Evolutionary conservation across 2,888 invertebrate species (phyloP), one percentile per base, ranked within the genome.

Genomic region (Busseola fusca): DNA sequence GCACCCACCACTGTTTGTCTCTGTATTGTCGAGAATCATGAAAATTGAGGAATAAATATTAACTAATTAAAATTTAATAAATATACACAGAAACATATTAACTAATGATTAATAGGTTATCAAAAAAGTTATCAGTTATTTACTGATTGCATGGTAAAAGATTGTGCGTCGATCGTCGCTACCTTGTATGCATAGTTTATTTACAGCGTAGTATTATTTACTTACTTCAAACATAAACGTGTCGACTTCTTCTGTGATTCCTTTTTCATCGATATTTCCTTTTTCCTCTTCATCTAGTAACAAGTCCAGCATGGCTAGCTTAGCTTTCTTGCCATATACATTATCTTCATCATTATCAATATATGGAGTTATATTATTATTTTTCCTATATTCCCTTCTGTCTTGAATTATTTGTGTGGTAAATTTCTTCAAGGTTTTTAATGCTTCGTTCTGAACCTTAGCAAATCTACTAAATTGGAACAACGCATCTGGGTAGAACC

Each of bases 211-310:
- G n/a, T 10, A 9, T 45, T 62, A 3, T n/a, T 30, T n/a, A 64
- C 87, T 91, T 87, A 96, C 97, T 90, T 96, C 97, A 91, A 97
- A 97, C 96, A 97, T 96, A 82, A 97, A 97, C 0, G 97, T 97
- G 81, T 97, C 97, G 0, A 97, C 97, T 92, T 97, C 97, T 86
- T 97, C 97, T 70, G 96, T 93, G 63, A 97, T 96, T 69, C 97
- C 97, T 37, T 95, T 87, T 80, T 96, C 95, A 25, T 96, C 96
- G 30, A 97, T 91, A 7, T 91, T 92, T 1, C 96, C 96, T 75
- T 96, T 94, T 63, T 95, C 93, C 79, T 95, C 96, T 45, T 96
- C 95, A 66, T 96, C 95, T 9, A 97, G 86, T 7, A 97, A 87
- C 45, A 97, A 91, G 90, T 97, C 97, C 72, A 97, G 88, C 90